These are phyloP conservation scores for Cherax quadricarinatus DNA, from an alignment of 1,140 invertebrate genomes.

Conservation along the genomic window DNA sequence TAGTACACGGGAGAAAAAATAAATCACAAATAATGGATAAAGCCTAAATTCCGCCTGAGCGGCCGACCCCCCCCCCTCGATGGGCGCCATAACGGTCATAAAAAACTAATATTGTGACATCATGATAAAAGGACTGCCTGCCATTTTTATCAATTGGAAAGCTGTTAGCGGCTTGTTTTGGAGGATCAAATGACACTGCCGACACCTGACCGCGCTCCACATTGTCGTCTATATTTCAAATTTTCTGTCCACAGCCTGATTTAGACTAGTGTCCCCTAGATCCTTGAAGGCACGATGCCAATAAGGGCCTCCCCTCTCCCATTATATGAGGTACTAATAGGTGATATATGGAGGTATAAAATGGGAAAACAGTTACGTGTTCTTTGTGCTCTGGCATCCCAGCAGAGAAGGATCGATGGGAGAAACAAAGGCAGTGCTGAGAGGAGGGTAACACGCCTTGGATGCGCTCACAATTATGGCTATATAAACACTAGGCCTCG, in stretches of 20 bases:
- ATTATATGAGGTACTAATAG: not conserved
- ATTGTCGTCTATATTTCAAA: not conserved
- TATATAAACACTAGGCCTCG: not conserved
- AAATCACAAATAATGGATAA: not conserved
- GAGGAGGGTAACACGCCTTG: not conserved
- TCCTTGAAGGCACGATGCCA: not conserved
- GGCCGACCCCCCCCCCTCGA: not conserved
- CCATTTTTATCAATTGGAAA: constrained; percentile 57
- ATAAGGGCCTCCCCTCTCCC: not conserved
- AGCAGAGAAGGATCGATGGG: constrained; percentile 23
- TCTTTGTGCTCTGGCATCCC: constrained; percentile 17
- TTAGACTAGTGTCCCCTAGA: not conserved
- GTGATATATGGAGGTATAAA: not conserved
- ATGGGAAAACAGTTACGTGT: not conserved
- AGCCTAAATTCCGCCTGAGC: not conserved
- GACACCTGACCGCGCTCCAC: constrained; percentile 18
- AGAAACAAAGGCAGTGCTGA: constrained; percentile 50
- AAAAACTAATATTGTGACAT: constrained; percentile 54
- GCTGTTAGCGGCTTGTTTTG: constrained; percentile 50
- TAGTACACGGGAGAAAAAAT: not conserved
- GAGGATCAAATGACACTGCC: constrained; percentile 34
- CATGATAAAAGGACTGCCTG: constrained; percentile 29
- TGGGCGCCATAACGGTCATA: not conserved
- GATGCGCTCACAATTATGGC: not conserved
- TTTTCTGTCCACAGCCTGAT: not conserved